Conservation (phyloP, 1,140 invertebrate genomes). For the Parapsyche elsis region DNA sequence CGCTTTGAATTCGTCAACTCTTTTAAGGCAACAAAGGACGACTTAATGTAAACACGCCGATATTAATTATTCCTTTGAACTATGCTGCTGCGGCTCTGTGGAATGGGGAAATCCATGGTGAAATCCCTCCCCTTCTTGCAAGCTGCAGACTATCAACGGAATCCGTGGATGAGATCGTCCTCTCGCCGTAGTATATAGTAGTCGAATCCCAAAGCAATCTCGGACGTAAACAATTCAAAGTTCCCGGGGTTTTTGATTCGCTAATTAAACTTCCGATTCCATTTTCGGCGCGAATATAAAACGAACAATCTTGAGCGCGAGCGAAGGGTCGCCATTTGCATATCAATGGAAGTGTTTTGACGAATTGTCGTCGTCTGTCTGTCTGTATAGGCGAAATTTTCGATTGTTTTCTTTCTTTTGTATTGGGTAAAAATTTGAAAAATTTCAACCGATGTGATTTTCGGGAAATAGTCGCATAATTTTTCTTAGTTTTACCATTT, state of each 20-base stretch:
- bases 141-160: neutral
- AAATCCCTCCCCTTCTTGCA: neutral
- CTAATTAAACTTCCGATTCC: constrained; percentile 35
- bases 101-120: no score
- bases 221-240: constrained; percentile 1
- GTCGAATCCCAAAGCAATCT: neutral
- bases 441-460: no score
- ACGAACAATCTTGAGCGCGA: constrained; percentile 4
- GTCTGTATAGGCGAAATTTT: no score
- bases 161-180: neutral
- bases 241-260: constrained; percentile 25
- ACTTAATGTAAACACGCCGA: constrained; percentile 43
- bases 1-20: constrained; percentile 45
- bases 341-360: constrained; percentile 6
- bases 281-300: neutral
- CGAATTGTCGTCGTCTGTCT: no score
- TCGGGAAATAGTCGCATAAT: no score
- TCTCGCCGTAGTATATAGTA: no score
- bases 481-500: no score
- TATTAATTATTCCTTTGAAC: constrained; percentile 47
- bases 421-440: no score
- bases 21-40: constrained; percentile 40
- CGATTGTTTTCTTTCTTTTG: no score
- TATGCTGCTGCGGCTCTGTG: neutral
- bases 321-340: constrained; percentile 2